Evolutionary conservation across 2,888 invertebrate species (phyloP), one percentile per base, ranked within the genome.

Genomic region (Drosophila kambysellisi): DNA sequence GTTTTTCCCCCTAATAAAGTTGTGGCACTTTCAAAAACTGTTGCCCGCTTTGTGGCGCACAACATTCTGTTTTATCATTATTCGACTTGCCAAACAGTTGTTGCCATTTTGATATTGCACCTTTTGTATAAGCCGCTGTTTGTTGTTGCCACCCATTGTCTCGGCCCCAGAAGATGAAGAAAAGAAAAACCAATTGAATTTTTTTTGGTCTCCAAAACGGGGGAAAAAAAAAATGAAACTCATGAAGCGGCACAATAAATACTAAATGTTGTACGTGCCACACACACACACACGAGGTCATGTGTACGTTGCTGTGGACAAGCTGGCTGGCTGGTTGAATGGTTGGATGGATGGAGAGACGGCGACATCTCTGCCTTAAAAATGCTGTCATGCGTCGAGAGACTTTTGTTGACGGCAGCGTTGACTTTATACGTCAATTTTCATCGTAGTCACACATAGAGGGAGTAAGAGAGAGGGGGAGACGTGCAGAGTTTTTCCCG

Each of bases 371-470:
- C 60, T 48, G 77, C 62, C 85, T 76, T 71, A 65, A 79, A 84
- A 78, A 69, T 76, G 79, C 79, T 81, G 79, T 81, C 84, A 85
- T 81, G 79, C 76, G 82, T 79, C 74, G 77, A 71, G 65, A 81
- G 82, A 76, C 77, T 73, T 79, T 79, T 81, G 81, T 81, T 81
- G 77, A 73, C 53, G 70, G 62, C 88, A 51, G 69, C 90, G 80
- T 76, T 82, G 85, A 89, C 85, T 85, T 89, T 89, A 82, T 89
- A 90, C 88, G 88, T 89, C 90, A 85, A 85, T 89, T 85, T 85
- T 75, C 74, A 58, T 62, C 66, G 61, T 63, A 60, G 65, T 74
- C 79, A 70, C 57, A 63, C 62, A 37, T 12, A 5, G 30, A 6
- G 6, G 30, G 17, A 56, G 51, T 25, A 12, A 12, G 12, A 17